A percentile compares a stretch with the other conserved stretches of the same genome.
These are phyloP conservation scores for Phalanger gymnotis DNA, from an alignment of 2,797 vertebrate genomes.

Conservation along the genomic window DNA sequence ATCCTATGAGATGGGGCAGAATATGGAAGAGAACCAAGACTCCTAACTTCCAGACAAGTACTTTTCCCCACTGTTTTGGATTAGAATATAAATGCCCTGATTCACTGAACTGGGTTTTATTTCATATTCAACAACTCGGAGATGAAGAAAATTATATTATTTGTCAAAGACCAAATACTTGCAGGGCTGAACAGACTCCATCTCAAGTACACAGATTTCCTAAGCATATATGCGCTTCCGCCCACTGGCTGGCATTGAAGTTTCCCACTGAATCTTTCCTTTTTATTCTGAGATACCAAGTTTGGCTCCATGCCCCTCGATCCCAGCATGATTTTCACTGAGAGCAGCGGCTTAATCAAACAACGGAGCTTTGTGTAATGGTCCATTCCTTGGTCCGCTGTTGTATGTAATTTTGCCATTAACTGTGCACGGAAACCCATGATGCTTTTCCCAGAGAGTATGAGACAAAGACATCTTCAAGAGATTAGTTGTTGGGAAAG, in stretches of 20 bases:
- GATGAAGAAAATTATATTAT: not conserved
- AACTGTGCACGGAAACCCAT: not conserved
- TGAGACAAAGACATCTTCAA: not conserved
- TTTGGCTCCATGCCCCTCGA: not conserved
- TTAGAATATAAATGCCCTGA: not conserved
- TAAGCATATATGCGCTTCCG: not conserved
- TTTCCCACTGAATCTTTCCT: not conserved
- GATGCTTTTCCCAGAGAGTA: not conserved
- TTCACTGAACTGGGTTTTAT: not conserved
- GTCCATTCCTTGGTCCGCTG: not conserved
- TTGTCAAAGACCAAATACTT: not conserved
- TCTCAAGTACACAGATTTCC: not conserved
- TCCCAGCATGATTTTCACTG: conserved; percentile 12
- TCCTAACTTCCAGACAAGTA: not conserved
- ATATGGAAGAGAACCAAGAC: not conserved
- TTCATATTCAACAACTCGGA: not conserved
- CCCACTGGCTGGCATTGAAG: not conserved
- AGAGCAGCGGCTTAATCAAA: not conserved
- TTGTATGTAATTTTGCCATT: not conserved
- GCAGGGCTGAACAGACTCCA: not conserved
- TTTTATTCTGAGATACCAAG: not conserved
- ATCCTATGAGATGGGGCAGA: not conserved
- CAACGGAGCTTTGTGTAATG: not conserved
- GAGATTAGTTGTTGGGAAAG: not conserved
- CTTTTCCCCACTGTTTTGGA: not conserved